phyloP scores from a whole-genome alignment of 1,140 invertebrate genomes.

The Belonocnema kinseyi region DNA sequence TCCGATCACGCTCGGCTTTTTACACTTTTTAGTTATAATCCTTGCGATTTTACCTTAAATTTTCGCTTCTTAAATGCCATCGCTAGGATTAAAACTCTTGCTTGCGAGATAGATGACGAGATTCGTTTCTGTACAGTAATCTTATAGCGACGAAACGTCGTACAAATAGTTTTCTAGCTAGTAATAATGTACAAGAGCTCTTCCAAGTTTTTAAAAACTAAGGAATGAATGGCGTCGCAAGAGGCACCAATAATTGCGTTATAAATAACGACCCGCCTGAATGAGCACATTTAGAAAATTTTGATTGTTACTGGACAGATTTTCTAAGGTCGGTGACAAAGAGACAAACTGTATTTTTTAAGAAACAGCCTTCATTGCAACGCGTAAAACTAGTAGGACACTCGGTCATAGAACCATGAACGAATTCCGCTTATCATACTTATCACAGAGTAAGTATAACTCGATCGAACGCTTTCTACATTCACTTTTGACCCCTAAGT shows the following conservation, averaged over 20 bases:
- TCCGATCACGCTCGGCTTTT: slow-evolving; percentile 37
- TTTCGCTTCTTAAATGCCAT: slow-evolving; percentile 35
- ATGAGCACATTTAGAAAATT: slow-evolving; percentile 6
- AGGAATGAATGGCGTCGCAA: slow-evolving; percentile 53
- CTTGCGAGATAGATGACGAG: background rate
- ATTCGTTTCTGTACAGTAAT: background rate
- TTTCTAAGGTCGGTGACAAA: slow-evolving; percentile 29
- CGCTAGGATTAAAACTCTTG: background rate
- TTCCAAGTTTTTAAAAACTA: slow-evolving; percentile 38
- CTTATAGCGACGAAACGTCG: slow-evolving; percentile 32
- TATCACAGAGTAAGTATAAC: slow-evolving; percentile 64
- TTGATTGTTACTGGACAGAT: slow-evolving; percentile 31
- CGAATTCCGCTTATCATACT: slow-evolving; percentile 50
- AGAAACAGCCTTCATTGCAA: slow-evolving; percentile 5
- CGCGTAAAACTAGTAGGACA: slow-evolving; percentile 8
- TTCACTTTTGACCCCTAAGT: slow-evolving; percentile 34
- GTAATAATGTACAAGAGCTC: slow-evolving; percentile 45
- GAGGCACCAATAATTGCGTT: background rate
- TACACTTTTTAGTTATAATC: slow-evolving; percentile 34
- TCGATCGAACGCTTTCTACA: slow-evolving; percentile 43
- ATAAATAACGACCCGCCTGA: background rate
- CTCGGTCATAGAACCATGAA: background rate
- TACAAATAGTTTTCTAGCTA: slow-evolving; percentile 49
- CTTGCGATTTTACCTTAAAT: slow-evolving; percentile 37
- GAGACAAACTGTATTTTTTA: slow-evolving; percentile 30